Evolutionary conservation across 2,113 vertebrate genomes (phyloP).

Genomic region (Caretta caretta): DNA sequence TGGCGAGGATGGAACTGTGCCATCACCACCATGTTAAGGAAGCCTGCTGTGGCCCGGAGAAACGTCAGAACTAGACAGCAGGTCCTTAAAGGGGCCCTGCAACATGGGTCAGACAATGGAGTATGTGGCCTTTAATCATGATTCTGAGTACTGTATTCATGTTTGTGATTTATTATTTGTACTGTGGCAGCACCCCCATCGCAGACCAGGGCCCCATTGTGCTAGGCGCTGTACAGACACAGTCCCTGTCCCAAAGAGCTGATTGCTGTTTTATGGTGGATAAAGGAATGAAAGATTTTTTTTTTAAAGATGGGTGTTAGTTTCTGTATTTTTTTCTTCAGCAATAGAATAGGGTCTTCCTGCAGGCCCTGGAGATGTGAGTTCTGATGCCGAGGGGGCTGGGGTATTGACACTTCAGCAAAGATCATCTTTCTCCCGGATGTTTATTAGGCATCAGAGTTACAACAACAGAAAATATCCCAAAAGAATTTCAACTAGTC

Average conservation of each 20-base stretch:
- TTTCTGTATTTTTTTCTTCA: not conserved
- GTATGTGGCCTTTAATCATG: not conserved
- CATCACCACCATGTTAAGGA: not conserved
- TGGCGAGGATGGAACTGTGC: not conserved
- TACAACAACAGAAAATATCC: not conserved
- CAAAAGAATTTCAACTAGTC: not conserved
- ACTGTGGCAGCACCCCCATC: not conserved
- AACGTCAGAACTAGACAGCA: not conserved
- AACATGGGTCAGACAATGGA: not conserved
- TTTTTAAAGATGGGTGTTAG: not conserved
- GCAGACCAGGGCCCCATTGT: not conserved
- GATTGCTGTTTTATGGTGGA: not conserved
- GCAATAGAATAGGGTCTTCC: not conserved
- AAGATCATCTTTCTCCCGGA: not conserved
- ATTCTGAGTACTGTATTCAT: not conserved
- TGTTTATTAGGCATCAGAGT: not conserved
- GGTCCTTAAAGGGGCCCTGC: not conserved
- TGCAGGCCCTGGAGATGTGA: not conserved
- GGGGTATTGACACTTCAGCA: not conserved
- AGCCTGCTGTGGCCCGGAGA: not conserved
- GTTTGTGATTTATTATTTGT: not conserved
- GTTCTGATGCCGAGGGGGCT: not conserved
- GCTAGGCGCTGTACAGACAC: not conserved
- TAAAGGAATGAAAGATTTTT: not conserved
- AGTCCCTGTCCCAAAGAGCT: not conserved